These are phyloP conservation scores for Pachyuromys duprasi DNA, from an alignment of 2,797 vertebrate species.

Conservation along the genomic window DNA sequence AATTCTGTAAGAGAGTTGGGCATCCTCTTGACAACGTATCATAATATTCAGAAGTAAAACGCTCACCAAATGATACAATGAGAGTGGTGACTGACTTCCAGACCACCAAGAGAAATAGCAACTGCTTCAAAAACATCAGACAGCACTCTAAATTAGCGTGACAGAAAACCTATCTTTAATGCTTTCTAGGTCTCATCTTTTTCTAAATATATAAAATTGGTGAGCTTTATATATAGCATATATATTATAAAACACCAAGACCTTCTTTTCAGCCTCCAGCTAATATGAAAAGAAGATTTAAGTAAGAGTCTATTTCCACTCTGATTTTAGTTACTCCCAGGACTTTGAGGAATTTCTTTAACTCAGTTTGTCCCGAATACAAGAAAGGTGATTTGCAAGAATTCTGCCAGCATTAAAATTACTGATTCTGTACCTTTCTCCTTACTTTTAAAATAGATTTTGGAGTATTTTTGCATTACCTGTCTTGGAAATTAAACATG, in stretches of 20 bases:
- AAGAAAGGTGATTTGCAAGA: conserved; percentile 17
- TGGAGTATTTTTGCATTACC: background rate
- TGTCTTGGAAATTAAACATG: background rate
- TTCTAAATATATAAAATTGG: background rate
- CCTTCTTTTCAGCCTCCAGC: conserved; percentile 48
- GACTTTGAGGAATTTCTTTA: conserved; percentile 55
- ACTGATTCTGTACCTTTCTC: background rate
- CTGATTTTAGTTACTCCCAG: conserved; percentile 11
- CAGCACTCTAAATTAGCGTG: conserved; percentile 28
- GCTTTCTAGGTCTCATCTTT: background rate
- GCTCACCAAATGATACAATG: background rate
- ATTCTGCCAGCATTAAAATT: background rate
- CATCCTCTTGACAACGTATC: background rate
- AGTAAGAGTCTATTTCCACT: conserved; percentile 1
- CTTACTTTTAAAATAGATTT: conserved; percentile 30
- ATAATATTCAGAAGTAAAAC: conserved; percentile 51
- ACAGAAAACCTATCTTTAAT: conserved; percentile 43
- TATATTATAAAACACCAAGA: conserved; percentile 41
- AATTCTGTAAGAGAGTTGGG: background rate
- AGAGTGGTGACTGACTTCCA: conserved; percentile 36
- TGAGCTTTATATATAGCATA: background rate
- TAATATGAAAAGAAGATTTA: conserved; percentile 43
- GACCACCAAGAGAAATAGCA: conserved; percentile 47
- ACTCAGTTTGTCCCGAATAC: conserved; percentile 32
- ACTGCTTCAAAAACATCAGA: conserved; percentile 44